Base-by-base conservation (phyloP, 2,888 invertebrate genomes). In the Euplexia lucipara region DNA sequence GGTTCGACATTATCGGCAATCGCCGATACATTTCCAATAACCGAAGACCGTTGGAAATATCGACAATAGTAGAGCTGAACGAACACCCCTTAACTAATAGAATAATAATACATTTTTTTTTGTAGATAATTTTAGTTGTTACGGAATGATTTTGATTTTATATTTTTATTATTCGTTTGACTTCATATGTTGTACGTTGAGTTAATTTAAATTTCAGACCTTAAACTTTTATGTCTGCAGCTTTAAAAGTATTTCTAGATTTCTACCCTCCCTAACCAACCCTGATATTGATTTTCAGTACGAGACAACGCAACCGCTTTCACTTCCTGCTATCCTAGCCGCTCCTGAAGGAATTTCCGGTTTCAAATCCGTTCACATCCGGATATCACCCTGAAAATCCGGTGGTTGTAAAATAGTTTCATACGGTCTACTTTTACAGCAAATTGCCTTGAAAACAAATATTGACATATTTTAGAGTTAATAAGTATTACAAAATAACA, bases 1-100 rank as follows among this genome's bases (percentile, higher is more conserved):
- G 89, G 90, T 91, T 94, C 94, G 93, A 94, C 93, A 95, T 94
- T 95, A 95, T 95, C 95, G 95, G 90, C 88, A 90, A 95, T 95
- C 92, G 88, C 93, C 94, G 90, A 95, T 95, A 95, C 89, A 82
- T 90, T 91, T 90, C 91, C 91, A 92, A 95, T 95, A 90, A 70
- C 63, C 57, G 47, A 60, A 57, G 62, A 49, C 56, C 44, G 45
- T 45, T 34, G n/a, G 14, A 78, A 65, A 73, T 84, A 90, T 89
- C 90, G 89, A 90, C 84, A 86, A 83, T 53, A 61, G 54, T 53
- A 56, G 26, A 54, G 41, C 39, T 18, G 20, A 48, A 51, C 42
- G 67, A 35, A 64, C 60, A 65, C 42, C 76, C 62, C 58, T 65
- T 59, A 18, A 42, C 35, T 39, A 39, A 51, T 20, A 16, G 4